These are phyloP conservation scores for Drosophila mayaguana DNA, from an alignment of 2,888 invertebrate species.

Conservation along the genomic window DNA sequence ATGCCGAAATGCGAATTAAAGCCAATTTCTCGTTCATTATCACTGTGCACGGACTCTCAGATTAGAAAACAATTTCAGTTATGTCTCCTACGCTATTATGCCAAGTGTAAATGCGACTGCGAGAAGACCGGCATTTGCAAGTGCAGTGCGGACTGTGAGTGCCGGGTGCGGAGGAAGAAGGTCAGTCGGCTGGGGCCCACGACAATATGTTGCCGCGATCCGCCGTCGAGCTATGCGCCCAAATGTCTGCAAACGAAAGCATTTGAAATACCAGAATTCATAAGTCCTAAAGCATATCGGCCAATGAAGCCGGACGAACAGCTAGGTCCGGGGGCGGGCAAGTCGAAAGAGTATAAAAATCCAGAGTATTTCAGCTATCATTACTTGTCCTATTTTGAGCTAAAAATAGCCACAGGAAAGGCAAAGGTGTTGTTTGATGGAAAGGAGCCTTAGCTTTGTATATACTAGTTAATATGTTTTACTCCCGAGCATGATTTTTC, in stretches of 20 bases:
- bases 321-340: slow-evolving; percentile 49
- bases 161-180: slow-evolving; percentile 10
- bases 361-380: slow-evolving; percentile 51
- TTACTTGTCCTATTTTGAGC: slow-evolving; percentile 37
- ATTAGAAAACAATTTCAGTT: not conserved
- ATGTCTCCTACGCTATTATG: not conserved
- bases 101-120: slow-evolving; percentile 12
- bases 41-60: not conserved
- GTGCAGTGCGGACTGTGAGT: slow-evolving; percentile 21
- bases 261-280: slow-evolving; percentile 41
- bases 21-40: not conserved
- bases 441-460: not conserved
- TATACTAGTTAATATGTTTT: not conserved
- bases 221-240: slow-evolving; percentile 14
- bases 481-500: not conserved
- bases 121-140: slow-evolving; percentile 9
- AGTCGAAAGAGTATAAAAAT: slow-evolving; percentile 56
- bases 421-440: not conserved
- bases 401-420: slow-evolving; percentile 13
- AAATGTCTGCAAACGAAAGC: slow-evolving; percentile 6
- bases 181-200: slow-evolving; percentile 19
- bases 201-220: slow-evolving; percentile 19
- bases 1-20: not conserved
- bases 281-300: slow-evolving; percentile 24
- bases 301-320: slow-evolving; percentile 17